Conservation (phyloP, 1,140 invertebrate species). For the Zelostemma sp. region DNA sequence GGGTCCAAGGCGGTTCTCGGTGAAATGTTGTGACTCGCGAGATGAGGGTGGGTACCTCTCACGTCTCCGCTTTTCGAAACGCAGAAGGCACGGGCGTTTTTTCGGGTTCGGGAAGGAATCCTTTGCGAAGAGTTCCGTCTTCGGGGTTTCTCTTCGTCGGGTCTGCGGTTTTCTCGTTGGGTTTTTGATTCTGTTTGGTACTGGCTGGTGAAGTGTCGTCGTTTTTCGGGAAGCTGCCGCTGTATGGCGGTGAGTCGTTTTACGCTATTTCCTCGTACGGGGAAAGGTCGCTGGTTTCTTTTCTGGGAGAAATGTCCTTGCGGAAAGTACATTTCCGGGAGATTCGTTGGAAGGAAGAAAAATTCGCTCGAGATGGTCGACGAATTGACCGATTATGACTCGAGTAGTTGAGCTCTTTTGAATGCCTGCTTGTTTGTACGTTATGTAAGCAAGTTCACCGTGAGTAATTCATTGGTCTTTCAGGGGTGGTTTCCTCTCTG, state of each 20-base stretch:
- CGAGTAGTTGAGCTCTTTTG: not conserved
- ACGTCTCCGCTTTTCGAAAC: not conserved
- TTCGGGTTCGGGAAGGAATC: not conserved
- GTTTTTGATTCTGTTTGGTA: not conserved
- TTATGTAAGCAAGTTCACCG: no score
- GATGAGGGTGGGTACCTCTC: conserved; percentile 24
- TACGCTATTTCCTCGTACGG: conserved; percentile 10
- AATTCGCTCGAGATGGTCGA: not conserved
- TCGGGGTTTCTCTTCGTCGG: not conserved
- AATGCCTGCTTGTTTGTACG: not conserved
- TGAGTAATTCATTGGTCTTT: no score
- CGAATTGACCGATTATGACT: not conserved
- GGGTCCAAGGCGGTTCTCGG: conserved; percentile 13
- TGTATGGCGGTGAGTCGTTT: conserved; percentile 27
- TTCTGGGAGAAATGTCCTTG: not conserved
- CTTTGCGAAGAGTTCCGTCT: no score
- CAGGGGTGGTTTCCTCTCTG: no score
- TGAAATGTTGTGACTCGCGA: conserved; percentile 35
- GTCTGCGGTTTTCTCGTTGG: not conserved
- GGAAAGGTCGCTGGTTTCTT: not conserved
- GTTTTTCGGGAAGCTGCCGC: conserved; percentile 22
- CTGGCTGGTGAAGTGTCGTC: conserved; percentile 14
- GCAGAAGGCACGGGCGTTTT: not conserved
- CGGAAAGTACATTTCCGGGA: not conserved
- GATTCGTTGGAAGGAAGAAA: not conserved